phyloP scores from a whole-genome alignment of 2,888 invertebrate genomes.

The Panopea generosa region DNA sequence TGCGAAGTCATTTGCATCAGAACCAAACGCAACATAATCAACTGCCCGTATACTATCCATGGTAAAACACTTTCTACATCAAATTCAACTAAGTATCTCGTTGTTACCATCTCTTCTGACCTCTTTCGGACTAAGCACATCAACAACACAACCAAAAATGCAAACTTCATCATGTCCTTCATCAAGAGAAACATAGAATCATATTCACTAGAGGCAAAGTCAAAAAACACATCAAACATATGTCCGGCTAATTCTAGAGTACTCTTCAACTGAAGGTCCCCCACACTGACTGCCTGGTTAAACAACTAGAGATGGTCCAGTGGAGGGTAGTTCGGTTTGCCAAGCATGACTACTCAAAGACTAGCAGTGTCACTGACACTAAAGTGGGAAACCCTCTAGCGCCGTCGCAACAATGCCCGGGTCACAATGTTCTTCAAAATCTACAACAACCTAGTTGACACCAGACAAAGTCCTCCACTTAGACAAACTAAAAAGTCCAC shows the following conservation, averaged over 20 bases:
- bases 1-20: too few species aligned
- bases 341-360: not conserved
- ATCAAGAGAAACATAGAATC: too few species aligned
- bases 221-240: not conserved
- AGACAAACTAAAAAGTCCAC: too few species aligned
- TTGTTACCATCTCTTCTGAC: not conserved
- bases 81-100: not conserved
- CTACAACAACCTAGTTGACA: too few species aligned
- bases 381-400: too few species aligned
- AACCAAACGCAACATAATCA: too few species aligned
- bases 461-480: too few species aligned
- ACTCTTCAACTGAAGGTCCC: not conserved
- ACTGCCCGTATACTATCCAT: too few species aligned
- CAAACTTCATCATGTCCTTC: not conserved
- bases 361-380: not conserved
- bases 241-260: not conserved
- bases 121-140: not conserved
- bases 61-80: not conserved
- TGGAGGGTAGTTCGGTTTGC: not conserved
- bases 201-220: not conserved
- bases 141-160: not conserved
- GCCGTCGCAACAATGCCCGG: too few species aligned
- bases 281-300: not conserved
- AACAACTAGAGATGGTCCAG: too few species aligned
- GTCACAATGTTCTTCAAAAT: too few species aligned